These are phyloP conservation scores for Mellilla xanthometata DNA, from an alignment of 2,888 invertebrate genomes.

Conservation along the genomic window DNA sequence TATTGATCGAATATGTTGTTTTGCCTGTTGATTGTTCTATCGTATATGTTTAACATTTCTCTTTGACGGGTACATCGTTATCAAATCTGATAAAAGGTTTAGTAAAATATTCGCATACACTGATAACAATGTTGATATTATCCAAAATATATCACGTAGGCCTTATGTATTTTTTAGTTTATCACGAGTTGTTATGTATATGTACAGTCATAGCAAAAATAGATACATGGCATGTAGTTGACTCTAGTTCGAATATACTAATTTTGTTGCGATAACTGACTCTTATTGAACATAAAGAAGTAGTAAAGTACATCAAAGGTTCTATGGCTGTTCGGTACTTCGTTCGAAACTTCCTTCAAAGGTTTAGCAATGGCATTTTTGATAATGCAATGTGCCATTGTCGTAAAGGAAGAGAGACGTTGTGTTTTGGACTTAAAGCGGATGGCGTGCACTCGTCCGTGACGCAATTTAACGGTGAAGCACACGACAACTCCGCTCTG, in stretches of 20 bases:
- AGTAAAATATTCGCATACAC: slow-evolving; percentile 23
- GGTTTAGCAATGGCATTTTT: slow-evolving; percentile 43
- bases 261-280: too few relatives aligned
- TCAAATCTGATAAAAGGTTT: slow-evolving; percentile 31
- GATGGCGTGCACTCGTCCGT: slow-evolving; percentile 52
- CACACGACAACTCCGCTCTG: slow-evolving; percentile 54
- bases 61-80: slow-evolving; percentile 22
- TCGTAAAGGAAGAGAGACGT: slow-evolving; percentile 54
- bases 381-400: slow-evolving; percentile 56
- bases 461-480: slow-evolving; percentile 63
- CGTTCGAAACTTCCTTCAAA: too few relatives aligned
- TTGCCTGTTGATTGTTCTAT: too few relatives aligned
- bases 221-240: too few relatives aligned
- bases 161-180: background rate
- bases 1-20: too few relatives aligned
- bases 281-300: too few relatives aligned
- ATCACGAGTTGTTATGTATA: too few relatives aligned
- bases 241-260: too few relatives aligned
- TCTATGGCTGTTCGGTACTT: too few relatives aligned
- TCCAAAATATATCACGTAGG: slow-evolving; percentile 12
- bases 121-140: slow-evolving; percentile 10
- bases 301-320: too few relatives aligned
- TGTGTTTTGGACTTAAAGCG: slow-evolving; percentile 43
- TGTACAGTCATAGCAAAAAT: too few relatives aligned
- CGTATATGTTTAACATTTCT: slow-evolving; percentile 24